A percentile compares a stretch with the other conserved stretches of the same genome.
Conservation (phyloP, 1,140 invertebrate genomes). For the Drosophila virilis region DNA sequence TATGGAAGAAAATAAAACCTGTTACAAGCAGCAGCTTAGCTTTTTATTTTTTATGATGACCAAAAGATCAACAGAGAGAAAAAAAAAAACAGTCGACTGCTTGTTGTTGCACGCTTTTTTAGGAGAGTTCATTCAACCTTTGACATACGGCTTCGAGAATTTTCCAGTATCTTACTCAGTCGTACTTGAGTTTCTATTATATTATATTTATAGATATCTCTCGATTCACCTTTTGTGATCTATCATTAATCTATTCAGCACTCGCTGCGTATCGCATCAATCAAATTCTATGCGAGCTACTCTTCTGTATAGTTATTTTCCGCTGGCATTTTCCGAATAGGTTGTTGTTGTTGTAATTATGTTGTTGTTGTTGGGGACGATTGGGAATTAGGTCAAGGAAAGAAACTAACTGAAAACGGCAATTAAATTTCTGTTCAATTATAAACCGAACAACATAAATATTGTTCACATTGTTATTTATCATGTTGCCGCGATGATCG, state of each 20-base stretch:
- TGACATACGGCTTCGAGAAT: conserved; percentile 10
- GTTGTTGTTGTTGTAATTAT: conserved; percentile 11
- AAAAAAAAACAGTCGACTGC: background rate
- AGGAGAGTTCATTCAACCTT: conserved; percentile 36
- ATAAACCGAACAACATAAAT: conserved; percentile 69
- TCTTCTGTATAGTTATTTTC: conserved; percentile 11
- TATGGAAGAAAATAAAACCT: conserved; percentile 25
- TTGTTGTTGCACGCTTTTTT: conserved; percentile 13
- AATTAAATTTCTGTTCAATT: conserved; percentile 78
- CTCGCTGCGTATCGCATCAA: conserved; percentile 26
- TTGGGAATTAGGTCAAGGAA: conserved; percentile 77
- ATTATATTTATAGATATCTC: conserved; percentile 11
- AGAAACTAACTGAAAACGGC: conserved; percentile 76
- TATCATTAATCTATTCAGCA: conserved; percentile 37
- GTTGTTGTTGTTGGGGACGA: conserved; percentile 38
- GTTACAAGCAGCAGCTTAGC: conserved; percentile 13
- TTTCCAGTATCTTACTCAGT: conserved; percentile 25
- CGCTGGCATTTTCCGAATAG: conserved; percentile 18
- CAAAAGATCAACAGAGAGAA: conserved; percentile 23
- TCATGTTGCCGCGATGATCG: conserved; percentile 50
- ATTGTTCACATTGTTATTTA: conserved; percentile 56
- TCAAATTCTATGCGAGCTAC: conserved; percentile 13
- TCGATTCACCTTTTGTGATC: conserved; percentile 11
- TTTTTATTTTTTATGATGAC: conserved; percentile 1
- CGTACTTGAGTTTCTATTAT: conserved; percentile 17